Conservation (phyloP, 2,888 invertebrate species). For the Pristionchus fissidentatus region DNA sequence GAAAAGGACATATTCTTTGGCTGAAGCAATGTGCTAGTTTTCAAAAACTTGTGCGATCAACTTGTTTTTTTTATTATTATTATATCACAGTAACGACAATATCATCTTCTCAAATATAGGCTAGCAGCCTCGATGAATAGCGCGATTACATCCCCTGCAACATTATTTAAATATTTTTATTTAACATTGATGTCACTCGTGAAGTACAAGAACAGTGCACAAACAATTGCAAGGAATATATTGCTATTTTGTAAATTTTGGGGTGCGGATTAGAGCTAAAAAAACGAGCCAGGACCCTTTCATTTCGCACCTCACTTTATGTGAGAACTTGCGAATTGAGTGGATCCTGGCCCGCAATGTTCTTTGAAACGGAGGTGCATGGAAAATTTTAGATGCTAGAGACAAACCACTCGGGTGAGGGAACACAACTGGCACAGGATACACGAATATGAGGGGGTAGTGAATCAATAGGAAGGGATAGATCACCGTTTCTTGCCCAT, state of each 20-base stretch:
- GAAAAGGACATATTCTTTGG: too few species aligned
- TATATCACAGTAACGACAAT: too few species aligned
- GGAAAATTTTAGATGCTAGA: not conserved
- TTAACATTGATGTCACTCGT: not conserved
- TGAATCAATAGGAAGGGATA: not conserved
- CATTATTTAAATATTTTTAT: not conserved
- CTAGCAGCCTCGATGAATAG: constrained; percentile 11
- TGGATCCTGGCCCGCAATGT: not conserved
- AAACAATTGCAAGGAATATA: not conserved
- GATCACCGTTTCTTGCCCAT: constrained; percentile 20
- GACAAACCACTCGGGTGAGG: not conserved
- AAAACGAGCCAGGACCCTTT: too few species aligned
- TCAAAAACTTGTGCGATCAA: too few species aligned
- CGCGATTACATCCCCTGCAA: constrained; percentile 31
- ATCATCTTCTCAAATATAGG: too few species aligned
- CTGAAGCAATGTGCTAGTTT: too few species aligned
- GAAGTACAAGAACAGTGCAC: not conserved
- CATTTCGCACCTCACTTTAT: too few species aligned
- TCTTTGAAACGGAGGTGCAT: not conserved
- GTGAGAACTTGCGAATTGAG: too few species aligned
- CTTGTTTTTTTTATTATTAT: too few species aligned
- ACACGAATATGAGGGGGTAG: not conserved
- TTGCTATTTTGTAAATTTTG: not conserved
- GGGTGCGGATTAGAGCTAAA: not conserved
- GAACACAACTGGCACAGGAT: not conserved